Conservation (phyloP, 2,888 invertebrate genomes). For the Thumatha senex region DNA sequence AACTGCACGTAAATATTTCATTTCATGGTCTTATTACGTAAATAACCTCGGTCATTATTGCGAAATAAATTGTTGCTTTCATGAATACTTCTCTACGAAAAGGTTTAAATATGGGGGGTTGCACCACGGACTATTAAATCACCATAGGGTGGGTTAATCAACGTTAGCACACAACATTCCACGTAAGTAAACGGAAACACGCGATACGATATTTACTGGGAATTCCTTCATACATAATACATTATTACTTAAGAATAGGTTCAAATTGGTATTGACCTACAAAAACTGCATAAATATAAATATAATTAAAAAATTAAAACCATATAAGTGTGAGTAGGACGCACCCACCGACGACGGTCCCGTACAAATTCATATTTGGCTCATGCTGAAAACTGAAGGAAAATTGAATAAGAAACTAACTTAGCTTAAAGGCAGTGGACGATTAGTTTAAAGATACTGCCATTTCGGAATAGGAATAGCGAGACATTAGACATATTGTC, state of each 20-base stretch:
- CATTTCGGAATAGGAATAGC: too few species aligned
- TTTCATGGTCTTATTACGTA: neutral
- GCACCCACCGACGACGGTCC: too few species aligned
- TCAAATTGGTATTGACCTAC: slow-evolving; percentile 19
- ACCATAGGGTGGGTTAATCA: slow-evolving; percentile 36
- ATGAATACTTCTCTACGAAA: slow-evolving; percentile 18
- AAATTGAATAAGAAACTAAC: too few species aligned
- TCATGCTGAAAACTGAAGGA: too few species aligned
- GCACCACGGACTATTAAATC: slow-evolving; percentile 16
- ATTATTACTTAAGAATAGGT: slow-evolving; percentile 40
- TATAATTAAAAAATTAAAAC: too few species aligned
- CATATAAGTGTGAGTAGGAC: too few species aligned
- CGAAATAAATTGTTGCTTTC: neutral
- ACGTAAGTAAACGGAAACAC: slow-evolving; percentile 62
- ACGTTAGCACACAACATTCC: slow-evolving; percentile 40
- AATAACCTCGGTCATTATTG: neutral
- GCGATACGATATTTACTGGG: slow-evolving; percentile 66
- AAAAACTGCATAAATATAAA: slow-evolving; percentile 25
- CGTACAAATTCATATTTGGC: too few species aligned
- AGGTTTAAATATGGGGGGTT: slow-evolving; percentile 15
- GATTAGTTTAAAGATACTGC: too few species aligned
- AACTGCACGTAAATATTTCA: neutral
- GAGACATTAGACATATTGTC: too few species aligned
- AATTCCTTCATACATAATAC: slow-evolving; percentile 53
- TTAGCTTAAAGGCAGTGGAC: too few species aligned